Conservation (phyloP, 2,888 invertebrate genomes). For the Protodeltote pygarga region DNA sequence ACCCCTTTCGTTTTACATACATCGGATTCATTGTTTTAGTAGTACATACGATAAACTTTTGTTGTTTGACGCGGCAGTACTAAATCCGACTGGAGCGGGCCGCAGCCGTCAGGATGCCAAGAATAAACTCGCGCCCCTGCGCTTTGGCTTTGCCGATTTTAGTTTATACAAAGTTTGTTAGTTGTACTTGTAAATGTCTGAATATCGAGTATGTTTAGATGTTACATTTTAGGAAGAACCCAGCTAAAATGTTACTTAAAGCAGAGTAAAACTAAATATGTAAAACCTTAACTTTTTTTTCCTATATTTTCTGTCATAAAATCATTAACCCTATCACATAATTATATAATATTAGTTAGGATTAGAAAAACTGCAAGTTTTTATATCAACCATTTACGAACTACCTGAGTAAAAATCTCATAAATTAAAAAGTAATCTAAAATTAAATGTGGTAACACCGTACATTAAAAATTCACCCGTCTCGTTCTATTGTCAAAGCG, state of each 20-base stretch:
- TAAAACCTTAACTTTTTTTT: no score
- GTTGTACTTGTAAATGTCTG: background rate
- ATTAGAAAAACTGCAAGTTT: background rate
- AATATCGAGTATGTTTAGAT: background rate
- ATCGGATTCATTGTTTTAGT: conserved; percentile 85
- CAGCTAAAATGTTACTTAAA: background rate
- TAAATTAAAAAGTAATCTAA: conserved; percentile 1
- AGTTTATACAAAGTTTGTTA: conserved; percentile 24
- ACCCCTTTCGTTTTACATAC: conserved; percentile 84
- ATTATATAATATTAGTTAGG: background rate
- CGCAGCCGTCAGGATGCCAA: conserved; percentile 53
- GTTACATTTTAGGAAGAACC: background rate
- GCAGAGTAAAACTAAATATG: background rate
- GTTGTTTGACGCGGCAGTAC: conserved; percentile 70
- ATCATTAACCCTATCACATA: background rate
- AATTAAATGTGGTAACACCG: conserved; percentile 16
- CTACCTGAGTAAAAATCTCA: background rate
- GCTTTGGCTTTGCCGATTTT: conserved; percentile 47
- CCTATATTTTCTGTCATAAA: background rate
- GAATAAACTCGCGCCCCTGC: conserved; percentile 55
- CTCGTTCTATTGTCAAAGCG: conserved; percentile 27
- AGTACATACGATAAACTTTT: conserved; percentile 80
- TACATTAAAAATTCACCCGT: conserved; percentile 33
- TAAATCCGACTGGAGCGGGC: conserved; percentile 62
- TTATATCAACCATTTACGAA: no score